Conservation (phyloP, 2,797 vertebrate species). For the Hapalemur alaotrensis region DNA sequence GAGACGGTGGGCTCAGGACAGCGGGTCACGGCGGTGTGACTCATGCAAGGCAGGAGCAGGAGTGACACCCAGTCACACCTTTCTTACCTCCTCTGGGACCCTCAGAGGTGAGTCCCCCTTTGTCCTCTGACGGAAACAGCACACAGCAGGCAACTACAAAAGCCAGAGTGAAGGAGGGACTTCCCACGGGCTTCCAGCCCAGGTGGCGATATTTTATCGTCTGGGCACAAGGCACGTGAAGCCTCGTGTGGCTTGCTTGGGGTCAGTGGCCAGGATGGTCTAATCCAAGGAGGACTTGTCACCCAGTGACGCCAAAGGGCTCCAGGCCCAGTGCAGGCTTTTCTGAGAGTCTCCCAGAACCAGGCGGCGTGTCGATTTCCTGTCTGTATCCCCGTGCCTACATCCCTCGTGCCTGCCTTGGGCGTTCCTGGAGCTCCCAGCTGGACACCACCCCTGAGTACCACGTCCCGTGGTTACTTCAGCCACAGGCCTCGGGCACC, state of each 20-base stretch:
- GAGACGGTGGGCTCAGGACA: background rate
- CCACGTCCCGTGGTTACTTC: background rate
- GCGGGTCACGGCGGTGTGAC: background rate
- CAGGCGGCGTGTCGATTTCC: background rate
- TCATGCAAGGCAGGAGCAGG: background rate
- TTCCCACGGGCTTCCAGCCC: background rate
- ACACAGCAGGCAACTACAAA: background rate
- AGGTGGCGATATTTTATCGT: background rate
- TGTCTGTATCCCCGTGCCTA: background rate
- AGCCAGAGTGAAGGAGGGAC: background rate
- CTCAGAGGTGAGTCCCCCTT: background rate
- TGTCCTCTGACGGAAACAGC: background rate
- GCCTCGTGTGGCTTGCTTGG: background rate
- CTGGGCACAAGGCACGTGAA: background rate
- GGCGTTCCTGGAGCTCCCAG: background rate
- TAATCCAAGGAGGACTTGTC: background rate
- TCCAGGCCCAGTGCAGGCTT: background rate
- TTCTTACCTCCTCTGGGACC: background rate
- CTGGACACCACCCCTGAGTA: background rate
- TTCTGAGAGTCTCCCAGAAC: background rate
- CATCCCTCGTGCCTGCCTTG: background rate
- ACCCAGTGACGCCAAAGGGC: background rate
- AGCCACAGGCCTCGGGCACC: background rate
- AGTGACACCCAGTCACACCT: background rate
- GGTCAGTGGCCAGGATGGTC: background rate